These are phyloP conservation scores for Anolis apletophallus DNA, from an alignment of 2,797 vertebrate genomes.

Conservation along the genomic window DNA sequence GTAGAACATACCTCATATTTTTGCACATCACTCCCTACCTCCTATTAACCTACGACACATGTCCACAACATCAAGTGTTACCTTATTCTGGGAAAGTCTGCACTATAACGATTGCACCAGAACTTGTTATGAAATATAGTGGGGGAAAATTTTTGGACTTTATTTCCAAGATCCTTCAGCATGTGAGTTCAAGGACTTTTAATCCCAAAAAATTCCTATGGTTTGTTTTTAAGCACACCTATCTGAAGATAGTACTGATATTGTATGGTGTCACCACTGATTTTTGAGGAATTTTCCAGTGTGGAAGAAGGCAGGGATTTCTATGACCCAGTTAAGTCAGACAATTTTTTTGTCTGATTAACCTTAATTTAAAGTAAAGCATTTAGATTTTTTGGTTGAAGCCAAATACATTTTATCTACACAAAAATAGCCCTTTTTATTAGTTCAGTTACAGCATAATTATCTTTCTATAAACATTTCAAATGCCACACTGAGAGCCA, in stretches of 20 bases:
- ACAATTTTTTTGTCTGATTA: not conserved
- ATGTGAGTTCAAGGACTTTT: too few species aligned
- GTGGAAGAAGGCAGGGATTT: not conserved
- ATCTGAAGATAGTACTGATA: not conserved
- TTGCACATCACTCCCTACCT: not conserved
- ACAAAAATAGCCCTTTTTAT: constrained; percentile 11
- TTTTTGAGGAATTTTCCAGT: not conserved
- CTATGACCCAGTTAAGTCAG: constrained; percentile 8
- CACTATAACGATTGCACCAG: not conserved
- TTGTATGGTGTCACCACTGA: not conserved
- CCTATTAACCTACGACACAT: not conserved
- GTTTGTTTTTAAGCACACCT: not conserved
- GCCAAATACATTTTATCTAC: not conserved
- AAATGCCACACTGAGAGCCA: constrained; percentile 33
- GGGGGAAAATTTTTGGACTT: too few species aligned
- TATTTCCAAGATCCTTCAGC: too few species aligned
- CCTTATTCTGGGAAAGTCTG: not conserved
- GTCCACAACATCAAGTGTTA: too few species aligned
- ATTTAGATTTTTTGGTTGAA: not conserved
- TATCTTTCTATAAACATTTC: not conserved
- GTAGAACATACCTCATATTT: not conserved
- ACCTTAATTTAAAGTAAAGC: constrained; percentile 22
- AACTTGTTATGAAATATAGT: not conserved
- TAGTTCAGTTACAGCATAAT: not conserved
- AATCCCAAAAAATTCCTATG: too few species aligned